Conservation (phyloP, 2,113 vertebrate genomes). For the Lycaon pictus region DNA sequence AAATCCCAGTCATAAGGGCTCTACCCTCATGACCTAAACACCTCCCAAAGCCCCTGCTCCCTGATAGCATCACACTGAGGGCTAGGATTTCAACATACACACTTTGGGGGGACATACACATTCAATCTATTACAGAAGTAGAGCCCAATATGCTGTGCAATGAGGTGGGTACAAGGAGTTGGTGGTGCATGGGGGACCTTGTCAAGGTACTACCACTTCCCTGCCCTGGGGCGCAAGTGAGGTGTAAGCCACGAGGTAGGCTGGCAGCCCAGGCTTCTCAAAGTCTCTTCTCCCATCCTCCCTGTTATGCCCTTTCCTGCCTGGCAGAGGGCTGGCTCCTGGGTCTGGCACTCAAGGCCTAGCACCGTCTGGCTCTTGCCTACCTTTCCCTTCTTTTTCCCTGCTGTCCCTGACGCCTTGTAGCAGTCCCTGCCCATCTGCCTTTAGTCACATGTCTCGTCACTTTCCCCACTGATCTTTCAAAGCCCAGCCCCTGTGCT, state of each 20-base stretch:
- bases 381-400: not conserved
- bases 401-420: not conserved
- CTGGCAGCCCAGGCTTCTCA: not conserved
- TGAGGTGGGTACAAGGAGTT: not conserved
- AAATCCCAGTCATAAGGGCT: not conserved
- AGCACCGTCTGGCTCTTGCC: not conserved
- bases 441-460: not conserved
- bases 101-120: not conserved
- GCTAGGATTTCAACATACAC: not conserved
- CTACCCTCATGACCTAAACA: not conserved
- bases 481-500: not conserved
- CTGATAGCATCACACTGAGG: not conserved
- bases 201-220: not conserved
- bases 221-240: not conserved
- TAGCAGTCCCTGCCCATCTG: not conserved
- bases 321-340: not conserved
- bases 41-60: not conserved
- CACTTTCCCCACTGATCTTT: not conserved
- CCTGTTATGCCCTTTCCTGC: not conserved
- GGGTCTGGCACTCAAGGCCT: not conserved
- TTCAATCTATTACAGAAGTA: not conserved
- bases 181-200: not conserved
- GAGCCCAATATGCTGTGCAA: not conserved
- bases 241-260: not conserved
- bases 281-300: not conserved